Percentiles rank a stretch among this genome's conserved stretches.
phyloP scores from a whole-genome alignment of 2,797 vertebrate genomes.

The Rhincodon typus region DNA sequence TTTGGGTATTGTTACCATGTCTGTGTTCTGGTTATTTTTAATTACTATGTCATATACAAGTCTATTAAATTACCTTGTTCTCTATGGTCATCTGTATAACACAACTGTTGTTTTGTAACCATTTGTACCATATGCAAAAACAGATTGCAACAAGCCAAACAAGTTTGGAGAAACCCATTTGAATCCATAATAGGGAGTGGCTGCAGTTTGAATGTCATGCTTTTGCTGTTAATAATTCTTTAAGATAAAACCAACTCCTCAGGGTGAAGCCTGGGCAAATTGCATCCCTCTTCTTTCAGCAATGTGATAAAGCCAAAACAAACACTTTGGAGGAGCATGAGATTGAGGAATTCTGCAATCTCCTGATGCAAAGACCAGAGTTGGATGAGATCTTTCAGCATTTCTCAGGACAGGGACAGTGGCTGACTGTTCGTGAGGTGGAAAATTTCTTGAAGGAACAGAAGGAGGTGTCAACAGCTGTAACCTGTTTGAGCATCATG shows the following conservation, averaged over 20 bases:
- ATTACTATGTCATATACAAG: neutral
- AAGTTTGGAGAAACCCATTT: neutral
- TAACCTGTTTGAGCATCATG: slow-evolving; percentile 65
- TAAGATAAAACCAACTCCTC: neutral
- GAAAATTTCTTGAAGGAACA: slow-evolving; percentile 84
- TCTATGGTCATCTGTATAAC: neutral
- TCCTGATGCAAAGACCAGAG: slow-evolving; percentile 80
- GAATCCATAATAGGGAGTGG: neutral
- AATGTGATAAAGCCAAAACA: slow-evolving; percentile 75
- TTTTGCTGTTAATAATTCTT: neutral
- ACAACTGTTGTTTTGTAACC: neutral
- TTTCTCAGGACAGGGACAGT: slow-evolving; percentile 76
- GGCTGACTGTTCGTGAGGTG: slow-evolving; percentile 77
- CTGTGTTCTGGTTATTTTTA: neutral
- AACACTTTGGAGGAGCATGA: slow-evolving; percentile 76
- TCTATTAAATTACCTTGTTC: neutral
- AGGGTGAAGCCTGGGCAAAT: neutral
- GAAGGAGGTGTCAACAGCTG: slow-evolving; percentile 71
- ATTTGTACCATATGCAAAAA: neutral
- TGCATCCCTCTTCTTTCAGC: slow-evolving; percentile 54
- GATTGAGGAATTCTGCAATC: slow-evolving; percentile 84
- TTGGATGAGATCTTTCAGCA: slow-evolving; percentile 74
- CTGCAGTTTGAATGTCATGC: neutral
- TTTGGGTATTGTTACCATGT: neutral
- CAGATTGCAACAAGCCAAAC: neutral